Base-by-base conservation (phyloP, 2,113 vertebrate species). In the Gadus chalcogrammus region DNA sequence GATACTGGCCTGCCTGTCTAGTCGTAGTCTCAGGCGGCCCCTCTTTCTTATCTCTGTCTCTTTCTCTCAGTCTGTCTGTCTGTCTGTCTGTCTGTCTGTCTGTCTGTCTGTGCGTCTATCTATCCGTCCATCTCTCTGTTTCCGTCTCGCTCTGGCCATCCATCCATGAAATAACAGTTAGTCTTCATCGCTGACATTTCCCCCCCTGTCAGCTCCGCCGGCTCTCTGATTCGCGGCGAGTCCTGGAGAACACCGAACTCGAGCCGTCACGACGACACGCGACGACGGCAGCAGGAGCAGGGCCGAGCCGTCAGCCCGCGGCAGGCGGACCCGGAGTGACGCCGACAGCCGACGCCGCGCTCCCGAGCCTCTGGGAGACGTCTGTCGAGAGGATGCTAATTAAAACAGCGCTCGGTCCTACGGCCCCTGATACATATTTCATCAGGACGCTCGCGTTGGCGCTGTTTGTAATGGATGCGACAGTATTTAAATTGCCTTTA, bases 401-500 rank as follows among this genome's bases (percentile, higher is more conserved):
- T 89, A 91, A 91, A 88, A 89, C 68, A 11, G 84, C 84, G 83
- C 82, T 18, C 73, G 77, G 83, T 84, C 76, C 86, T 83, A 76
- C 85, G 89, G 90, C 84, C 84, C 83, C 76, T 81, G 82, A 90
- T 90, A 89, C 85, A 90, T 91, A 89, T 91, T 92, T 90, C 84
- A 91, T 90, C 87, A 90, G 86, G 79, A 76, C 61, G 74, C 76
- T 87, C 77, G 73, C 22, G 64, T 77, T 86, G 84, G 83, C 12
- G 42, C 42, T 86, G 84, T 70, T 88, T 90, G 81, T 83, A 84
- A 88, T 80, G 76, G 68, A 73, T 48, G 74, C 78, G 87, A 87
- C 85, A 82, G 74, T 86, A 88, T 90, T 91, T 70, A 88, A 89
- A 88, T 82, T 72, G 78, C 79, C 74, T 80, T 76, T 35, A 64